Percentiles rank a stretch among this genome's conserved stretches.
These are phyloP conservation scores for Perodicticus potto DNA, from an alignment of 2,797 vertebrate genomes.

Conservation along the genomic window DNA sequence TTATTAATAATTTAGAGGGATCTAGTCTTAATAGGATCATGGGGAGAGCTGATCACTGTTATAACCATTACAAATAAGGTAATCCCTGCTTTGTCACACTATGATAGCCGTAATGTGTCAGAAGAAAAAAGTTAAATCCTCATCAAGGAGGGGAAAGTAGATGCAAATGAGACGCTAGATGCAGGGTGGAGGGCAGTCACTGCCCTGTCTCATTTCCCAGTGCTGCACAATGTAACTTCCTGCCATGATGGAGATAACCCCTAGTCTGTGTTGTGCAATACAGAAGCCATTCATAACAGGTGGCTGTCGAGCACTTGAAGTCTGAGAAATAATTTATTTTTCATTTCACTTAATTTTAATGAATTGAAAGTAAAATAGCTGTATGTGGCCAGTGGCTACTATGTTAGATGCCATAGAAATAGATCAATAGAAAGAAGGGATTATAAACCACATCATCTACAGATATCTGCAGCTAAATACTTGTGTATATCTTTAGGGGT, in stretches of 20 bases:
- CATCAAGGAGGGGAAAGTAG: not conserved
- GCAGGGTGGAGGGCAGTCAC: not conserved
- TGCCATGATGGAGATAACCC: not conserved
- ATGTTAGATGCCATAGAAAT: not conserved
- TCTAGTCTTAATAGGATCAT: conserved; percentile 1
- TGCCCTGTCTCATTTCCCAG: rapidly evolving
- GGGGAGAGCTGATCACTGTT: not conserved
- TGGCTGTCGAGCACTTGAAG: not conserved
- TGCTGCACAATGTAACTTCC: rapidly evolving
- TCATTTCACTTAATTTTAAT: not conserved
- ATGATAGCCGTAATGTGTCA: not conserved
- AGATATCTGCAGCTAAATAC: not conserved
- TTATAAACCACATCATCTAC: not conserved
- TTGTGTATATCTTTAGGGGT: not conserved
- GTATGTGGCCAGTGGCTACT: not conserved
- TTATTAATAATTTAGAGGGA: conserved; percentile 9
- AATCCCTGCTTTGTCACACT: not conserved
- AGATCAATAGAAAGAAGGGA: not conserved
- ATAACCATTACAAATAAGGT: not conserved
- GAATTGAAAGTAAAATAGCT: not conserved
- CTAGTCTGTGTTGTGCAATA: not conserved
- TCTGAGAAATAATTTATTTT: not conserved
- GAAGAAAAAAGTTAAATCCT: conserved; percentile 29
- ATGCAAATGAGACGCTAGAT: not conserved
- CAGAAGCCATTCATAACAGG: not conserved